Conservation (phyloP, 2,888 invertebrate species). For the Hypsopygia costalis region DNA sequence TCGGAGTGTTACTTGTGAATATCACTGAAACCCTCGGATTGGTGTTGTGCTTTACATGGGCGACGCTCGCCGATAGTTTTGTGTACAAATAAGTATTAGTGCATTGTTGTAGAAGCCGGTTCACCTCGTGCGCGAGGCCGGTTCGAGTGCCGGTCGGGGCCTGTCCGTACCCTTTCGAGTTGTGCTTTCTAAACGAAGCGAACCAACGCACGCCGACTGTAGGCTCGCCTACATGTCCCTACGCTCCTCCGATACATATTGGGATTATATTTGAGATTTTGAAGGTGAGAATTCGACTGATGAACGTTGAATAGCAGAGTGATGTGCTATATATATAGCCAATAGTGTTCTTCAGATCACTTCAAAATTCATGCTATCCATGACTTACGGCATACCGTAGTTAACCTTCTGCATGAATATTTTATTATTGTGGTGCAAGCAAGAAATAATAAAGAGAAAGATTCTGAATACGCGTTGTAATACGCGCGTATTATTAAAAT, state of each 20-base stretch:
- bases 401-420: not conserved
- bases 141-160: constrained; percentile 35
- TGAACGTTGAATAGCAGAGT: no score
- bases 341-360: no score
- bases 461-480: no score
- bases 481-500: no score
- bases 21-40: constrained; percentile 23
- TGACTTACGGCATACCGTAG: not conserved
- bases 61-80: constrained; percentile 23
- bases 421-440: no score
- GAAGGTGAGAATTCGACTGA: constrained; percentile 48
- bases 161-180: constrained; percentile 31
- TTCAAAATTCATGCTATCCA: no score
- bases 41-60: constrained; percentile 21
- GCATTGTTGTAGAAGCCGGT: constrained; percentile 45
- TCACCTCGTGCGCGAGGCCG: constrained; percentile 50
- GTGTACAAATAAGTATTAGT: constrained; percentile 29
- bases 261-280: constrained; percentile 26
- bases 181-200: constrained; percentile 56
- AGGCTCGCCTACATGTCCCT: constrained; percentile 19
- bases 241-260: constrained; percentile 22
- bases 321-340: no score
- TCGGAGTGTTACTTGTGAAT: constrained; percentile 31
- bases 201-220: constrained; percentile 24
- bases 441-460: no score